Evolutionary conservation across 1,140 invertebrate species (phyloP).

Genomic region (Drosophila burlai): DNA sequence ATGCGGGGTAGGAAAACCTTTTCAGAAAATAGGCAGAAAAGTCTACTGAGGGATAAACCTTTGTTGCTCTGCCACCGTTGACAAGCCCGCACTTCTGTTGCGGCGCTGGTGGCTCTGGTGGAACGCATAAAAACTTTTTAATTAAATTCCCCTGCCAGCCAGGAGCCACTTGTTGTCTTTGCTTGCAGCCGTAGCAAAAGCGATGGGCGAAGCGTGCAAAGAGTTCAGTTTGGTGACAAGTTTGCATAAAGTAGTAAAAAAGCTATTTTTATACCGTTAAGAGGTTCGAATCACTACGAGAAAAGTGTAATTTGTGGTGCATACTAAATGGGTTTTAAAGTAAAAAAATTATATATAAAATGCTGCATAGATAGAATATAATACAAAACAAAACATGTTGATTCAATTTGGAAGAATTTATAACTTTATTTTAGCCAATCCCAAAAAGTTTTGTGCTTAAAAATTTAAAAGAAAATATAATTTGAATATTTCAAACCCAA

Average conservation of each 20-base stretch:
- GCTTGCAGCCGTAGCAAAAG: slow-evolving; percentile 4
- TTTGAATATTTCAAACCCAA: not conserved
- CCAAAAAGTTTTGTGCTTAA: not conserved
- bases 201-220: slow-evolving; percentile 3
- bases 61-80: slow-evolving; percentile 34
- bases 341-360: not conserved
- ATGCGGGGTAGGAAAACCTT: slow-evolving; percentile 3
- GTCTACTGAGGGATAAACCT: slow-evolving; percentile 23
- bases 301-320: not conserved
- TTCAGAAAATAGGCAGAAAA: slow-evolving; percentile 49
- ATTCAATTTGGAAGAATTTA: too few species aligned
- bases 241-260: slow-evolving; percentile 64
- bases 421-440: too few species aligned
- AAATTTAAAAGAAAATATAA: too few species aligned
- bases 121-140: slow-evolving; percentile 72
- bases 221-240: slow-evolving; percentile 56
- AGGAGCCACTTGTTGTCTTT: slow-evolving; percentile 52
- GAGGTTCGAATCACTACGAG: slow-evolving; percentile 26
- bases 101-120: slow-evolving; percentile 32
- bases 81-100: slow-evolving; percentile 21
- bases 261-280: slow-evolving; percentile 51
- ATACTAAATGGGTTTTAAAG: too few species aligned
- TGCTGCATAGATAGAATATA: not conserved
- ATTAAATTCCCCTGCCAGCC: slow-evolving; percentile 68
- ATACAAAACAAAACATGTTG: not conserved